Evolutionary conservation across 1,140 invertebrate species (phyloP).

Genomic region (Trichogramma pretiosum): DNA sequence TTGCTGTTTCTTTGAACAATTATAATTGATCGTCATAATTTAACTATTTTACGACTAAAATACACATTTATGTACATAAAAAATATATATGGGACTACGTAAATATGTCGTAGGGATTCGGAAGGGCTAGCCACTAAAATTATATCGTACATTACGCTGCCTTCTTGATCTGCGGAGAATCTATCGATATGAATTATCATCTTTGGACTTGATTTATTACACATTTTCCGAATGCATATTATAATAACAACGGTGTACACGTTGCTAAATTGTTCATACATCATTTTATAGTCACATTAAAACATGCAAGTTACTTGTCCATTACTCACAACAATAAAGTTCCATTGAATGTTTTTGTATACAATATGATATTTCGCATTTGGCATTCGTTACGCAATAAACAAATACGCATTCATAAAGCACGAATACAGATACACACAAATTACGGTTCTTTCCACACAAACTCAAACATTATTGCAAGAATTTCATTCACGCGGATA

Average conservation of each 20-base stretch:
- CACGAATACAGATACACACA: no score
- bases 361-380: no score
- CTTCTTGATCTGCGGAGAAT: conserved; percentile 30
- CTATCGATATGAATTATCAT: conserved; percentile 41
- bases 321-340: no score
- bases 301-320: no score
- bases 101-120: conserved; percentile 13
- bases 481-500: conserved; percentile 8
- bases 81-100: conserved; percentile 21
- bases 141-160: conserved; percentile 43
- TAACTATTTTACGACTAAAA: neutral
- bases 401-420: no score
- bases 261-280: no score
- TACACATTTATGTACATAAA: neutral
- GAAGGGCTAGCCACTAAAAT: conserved; percentile 32
- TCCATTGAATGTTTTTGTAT: no score
- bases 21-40: neutral
- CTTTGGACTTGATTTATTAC: conserved; percentile 47
- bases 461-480: no score
- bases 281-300: no score
- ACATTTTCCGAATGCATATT: conserved; percentile 31
- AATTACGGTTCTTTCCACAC: no score
- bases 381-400: no score
- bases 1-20: no score
- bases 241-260: conserved; percentile 14